A percentile compares a stretch with the other conserved stretches of the same genome.
Evolutionary conservation across 2,113 vertebrate species (phyloP).

Genomic region (Xenopus tropicalis): UCB_Xtro_10.0 CM004443.2:150953501-150954000

Average conservation of each 20-base stretch:
- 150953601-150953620: constrained; percentile 36
- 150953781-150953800: constrained; percentile 27
- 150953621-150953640: constrained; percentile 36
- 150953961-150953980: no score
- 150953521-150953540: constrained; percentile 16
- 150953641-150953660: constrained; percentile 41
- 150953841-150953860: constrained; percentile 19
- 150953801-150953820: constrained; percentile 20
- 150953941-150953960: no score
- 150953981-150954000: no score
- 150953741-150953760: constrained; percentile 37
- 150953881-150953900: no score
- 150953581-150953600: constrained; percentile 26
- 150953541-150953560: constrained; percentile 28
- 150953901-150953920: no score
- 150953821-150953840: constrained; percentile 39
- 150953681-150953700: constrained; percentile 42
- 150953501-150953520: constrained; percentile 3
- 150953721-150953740: constrained; percentile 42
- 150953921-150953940: no score
- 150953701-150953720: constrained; percentile 43
- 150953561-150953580: constrained; percentile 5
- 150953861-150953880: constrained; percentile 2
- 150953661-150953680: constrained; percentile 43
- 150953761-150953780: constrained; percentile 28